Base-by-base conservation (phyloP, 53 echinoderm and acorn worm genomes). In the Arbacia lixula region DNA sequence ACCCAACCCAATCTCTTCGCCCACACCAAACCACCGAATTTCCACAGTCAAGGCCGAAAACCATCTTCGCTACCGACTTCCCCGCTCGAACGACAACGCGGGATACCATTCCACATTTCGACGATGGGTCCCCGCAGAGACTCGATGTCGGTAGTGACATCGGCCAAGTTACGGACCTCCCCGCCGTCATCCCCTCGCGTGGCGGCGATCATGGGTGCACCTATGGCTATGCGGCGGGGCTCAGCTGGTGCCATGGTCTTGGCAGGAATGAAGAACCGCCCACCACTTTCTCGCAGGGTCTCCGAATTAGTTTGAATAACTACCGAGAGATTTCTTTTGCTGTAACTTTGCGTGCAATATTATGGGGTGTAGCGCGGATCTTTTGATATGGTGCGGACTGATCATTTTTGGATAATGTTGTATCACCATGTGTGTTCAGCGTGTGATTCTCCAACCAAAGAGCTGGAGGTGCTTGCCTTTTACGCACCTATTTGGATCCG, bases 191-290 rank as follows among this genome's bases (percentile, higher is more conserved):
- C 53, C 17, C 74, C 74, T 21, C 74, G 74, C 57, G 12, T 14
- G 36, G 20, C 30, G 42, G 77, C 36, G 27, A 56, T 77, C 58
- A 77, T 77, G 12, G 77, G 77, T 1, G 56, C 77, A 19, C 77
- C 77, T 14, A 38, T 77, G 5, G 57, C 77, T 9, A 58, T 35
- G 35, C 77, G 77, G 9, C 0, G 77, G 26, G 77, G 25, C 22
- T 77, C 77, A n/a, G 75, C 53, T 5, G 73, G 53, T 8, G 75
- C 75, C 5, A 53, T 53, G 22, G 75, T 53, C 8, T 52, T 53
- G 36, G 75, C 75, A 19, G 55, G 53, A 32, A 29, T 33, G 6
- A 75, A n/a, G n/a, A n/a, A n/a, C n/a, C n/a, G n/a, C n/a, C n/a
- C n/a, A n/a, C n/a, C n/a, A n/a, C n/a, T n/a, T n/a, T n/a, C n/a